phyloP scores from a whole-genome alignment of 2,888 invertebrate species.

The Himalopsyche tibetana region DNA sequence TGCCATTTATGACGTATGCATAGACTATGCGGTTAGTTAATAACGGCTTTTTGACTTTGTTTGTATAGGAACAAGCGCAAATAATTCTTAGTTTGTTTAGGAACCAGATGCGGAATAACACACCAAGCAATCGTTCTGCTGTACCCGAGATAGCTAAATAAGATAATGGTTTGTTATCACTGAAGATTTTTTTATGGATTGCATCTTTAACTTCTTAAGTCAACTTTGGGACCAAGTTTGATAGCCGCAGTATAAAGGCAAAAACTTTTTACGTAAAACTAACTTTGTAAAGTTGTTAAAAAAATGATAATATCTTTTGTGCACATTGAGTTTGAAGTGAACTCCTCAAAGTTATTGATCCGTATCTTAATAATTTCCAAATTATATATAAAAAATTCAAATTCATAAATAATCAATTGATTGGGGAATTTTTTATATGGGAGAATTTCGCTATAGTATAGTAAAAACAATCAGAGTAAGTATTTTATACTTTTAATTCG shows the following conservation, averaged over 20 bases:
- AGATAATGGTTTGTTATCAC: not conserved
- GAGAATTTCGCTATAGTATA: too few species aligned
- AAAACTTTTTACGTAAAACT: too few species aligned
- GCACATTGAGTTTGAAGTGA: too few species aligned
- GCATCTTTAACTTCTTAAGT: not conserved
- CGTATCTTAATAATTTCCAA: too few species aligned
- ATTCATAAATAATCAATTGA: too few species aligned
- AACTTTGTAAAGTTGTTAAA: too few species aligned
- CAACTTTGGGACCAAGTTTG: not conserved
- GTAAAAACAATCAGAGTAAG: too few species aligned
- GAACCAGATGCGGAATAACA: conserved; percentile 27
- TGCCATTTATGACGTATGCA: not conserved
- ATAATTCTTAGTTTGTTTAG: conserved; percentile 26
- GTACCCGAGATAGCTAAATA: not conserved
- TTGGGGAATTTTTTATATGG: too few species aligned
- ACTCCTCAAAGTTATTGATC: too few species aligned
- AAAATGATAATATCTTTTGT: too few species aligned
- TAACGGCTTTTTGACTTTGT: conserved; percentile 15
- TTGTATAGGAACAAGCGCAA: conserved; percentile 10
- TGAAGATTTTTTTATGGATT: not conserved
- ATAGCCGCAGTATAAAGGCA: not conserved
- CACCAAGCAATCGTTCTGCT: conserved; percentile 5
- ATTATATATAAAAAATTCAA: too few species aligned
- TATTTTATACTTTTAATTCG: too few species aligned
- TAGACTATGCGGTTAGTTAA: conserved; percentile 6